Evolutionary conservation across 2,888 invertebrate genomes (phyloP).

Genomic region (Aleiodes leptofemur): DNA sequence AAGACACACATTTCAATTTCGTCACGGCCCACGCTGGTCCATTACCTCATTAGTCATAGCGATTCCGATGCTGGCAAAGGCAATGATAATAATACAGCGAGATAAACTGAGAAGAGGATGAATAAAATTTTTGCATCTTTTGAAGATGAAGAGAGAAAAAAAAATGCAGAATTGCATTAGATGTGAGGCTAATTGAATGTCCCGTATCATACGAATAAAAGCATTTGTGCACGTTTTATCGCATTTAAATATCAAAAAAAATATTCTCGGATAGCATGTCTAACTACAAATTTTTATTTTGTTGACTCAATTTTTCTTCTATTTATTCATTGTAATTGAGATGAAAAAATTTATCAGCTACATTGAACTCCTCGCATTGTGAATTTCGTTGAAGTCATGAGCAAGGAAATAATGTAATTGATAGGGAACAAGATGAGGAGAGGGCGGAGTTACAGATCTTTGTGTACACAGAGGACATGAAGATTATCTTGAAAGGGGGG

Average conservation of each 20-base stretch:
- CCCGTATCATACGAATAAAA: conserved; percentile 42
- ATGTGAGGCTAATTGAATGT: conserved; percentile 54
- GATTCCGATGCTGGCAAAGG: not conserved
- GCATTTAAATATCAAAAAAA: conserved; percentile 59
- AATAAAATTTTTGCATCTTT: not conserved
- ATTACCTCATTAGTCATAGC: conserved; percentile 43
- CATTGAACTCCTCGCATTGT: conserved; percentile 19
- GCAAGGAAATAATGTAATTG: conserved; percentile 54
- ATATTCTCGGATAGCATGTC: conserved; percentile 54
- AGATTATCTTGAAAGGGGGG: conserved; percentile 41
- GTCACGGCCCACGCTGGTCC: conserved; percentile 42
- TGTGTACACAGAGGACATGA: conserved; percentile 20
- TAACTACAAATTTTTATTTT: conserved; percentile 58
- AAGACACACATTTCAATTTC: conserved; percentile 39
- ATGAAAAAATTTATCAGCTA: conserved; percentile 52
- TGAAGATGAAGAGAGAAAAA: conserved; percentile 13
- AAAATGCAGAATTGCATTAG: conserved; percentile 8
- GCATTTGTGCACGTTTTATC: conserved; percentile 52
- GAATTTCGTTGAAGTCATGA: conserved; percentile 20
- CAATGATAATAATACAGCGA: conserved; percentile 17
- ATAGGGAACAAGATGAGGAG: conserved; percentile 41
- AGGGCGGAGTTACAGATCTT: conserved; percentile 37
- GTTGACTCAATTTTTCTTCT: conserved; percentile 15
- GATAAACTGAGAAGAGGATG: conserved; percentile 1
- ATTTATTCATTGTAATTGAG: conserved; percentile 40